These are phyloP conservation scores for Dendrocincla fuliginosa DNA, from an alignment of 2,797 vertebrate genomes.

Conservation along the genomic window DNA sequence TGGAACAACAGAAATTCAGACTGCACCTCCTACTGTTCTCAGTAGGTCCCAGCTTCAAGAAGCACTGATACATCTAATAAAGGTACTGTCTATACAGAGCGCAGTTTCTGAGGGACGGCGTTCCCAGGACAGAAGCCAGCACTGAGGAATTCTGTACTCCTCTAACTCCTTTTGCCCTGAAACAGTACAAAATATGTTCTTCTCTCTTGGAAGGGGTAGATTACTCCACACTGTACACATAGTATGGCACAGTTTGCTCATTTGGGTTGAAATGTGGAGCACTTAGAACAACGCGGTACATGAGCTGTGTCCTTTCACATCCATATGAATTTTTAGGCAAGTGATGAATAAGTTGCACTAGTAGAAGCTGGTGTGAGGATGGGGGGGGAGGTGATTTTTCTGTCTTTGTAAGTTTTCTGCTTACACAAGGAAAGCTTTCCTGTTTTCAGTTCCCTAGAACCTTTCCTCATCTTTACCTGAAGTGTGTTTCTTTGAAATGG, in stretches of 20 bases:
- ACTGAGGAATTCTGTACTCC: background rate
- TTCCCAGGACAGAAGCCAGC: background rate
- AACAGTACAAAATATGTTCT: background rate
- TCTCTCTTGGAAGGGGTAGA: background rate
- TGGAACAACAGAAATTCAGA: constrained; percentile 74
- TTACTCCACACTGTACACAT: background rate
- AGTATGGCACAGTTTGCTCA: background rate
- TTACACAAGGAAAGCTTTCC: background rate
- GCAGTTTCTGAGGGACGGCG: background rate
- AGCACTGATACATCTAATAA: constrained; percentile 91
- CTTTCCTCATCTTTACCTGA: background rate
- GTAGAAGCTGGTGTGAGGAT: background rate
- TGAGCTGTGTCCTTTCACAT: background rate
- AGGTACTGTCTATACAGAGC: constrained; percentile 71
- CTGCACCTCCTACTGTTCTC: constrained; percentile 77
- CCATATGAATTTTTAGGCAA: background rate
- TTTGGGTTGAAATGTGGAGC: background rate
- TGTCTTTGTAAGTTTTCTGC: background rate
- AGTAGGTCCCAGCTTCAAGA: constrained; percentile 91
- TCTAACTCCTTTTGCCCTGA: background rate
- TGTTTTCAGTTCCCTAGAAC: background rate
- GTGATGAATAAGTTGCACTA: background rate
- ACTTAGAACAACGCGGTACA: background rate
- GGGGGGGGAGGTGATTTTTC: background rate
- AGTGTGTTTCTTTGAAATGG: background rate